Evolutionary conservation across 2,113 vertebrate species (phyloP).

Genomic region (human): GRCh38 chr11:119523001-119523500

Average conservation of each 20-base stretch:
- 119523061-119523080: no score
- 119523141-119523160: no score
- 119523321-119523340: not conserved
- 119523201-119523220: no score
- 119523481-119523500: not conserved
- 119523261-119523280: not conserved
- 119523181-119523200: no score
- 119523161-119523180: no score
- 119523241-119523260: not conserved
- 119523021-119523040: no score
- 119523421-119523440: not conserved
- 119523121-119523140: no score
- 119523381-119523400: not conserved
- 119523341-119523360: not conserved
- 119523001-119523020: no score
- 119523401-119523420: not conserved
- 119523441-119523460: not conserved
- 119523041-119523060: no score
- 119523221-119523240: no score
- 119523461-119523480: not conserved
- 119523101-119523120: no score
- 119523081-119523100: no score
- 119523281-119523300: not conserved
- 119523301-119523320: not conserved
- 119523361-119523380: not conserved